Evolutionary conservation across 1,140 invertebrate species (phyloP).

Genomic region (Penaeus chinensis): DNA sequence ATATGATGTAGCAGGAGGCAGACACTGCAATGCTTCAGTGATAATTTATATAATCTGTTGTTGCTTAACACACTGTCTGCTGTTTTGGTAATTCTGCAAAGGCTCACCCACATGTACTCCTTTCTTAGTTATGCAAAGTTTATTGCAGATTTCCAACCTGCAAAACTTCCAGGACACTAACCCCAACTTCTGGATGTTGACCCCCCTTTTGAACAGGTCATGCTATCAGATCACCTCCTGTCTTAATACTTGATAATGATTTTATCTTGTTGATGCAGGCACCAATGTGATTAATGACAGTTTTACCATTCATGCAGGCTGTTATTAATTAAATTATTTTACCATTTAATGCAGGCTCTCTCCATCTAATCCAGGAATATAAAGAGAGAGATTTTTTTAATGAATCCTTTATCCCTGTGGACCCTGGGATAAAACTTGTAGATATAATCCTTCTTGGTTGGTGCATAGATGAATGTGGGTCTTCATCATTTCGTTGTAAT

Average conservation of each 20-base stretch:
- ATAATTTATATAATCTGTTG: slow-evolving; percentile 34
- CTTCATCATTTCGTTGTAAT: slow-evolving; percentile 37
- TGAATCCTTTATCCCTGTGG: slow-evolving; percentile 8
- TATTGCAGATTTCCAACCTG: slow-evolving; percentile 54
- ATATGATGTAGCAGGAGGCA: slow-evolving; percentile 26
- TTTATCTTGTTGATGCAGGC: slow-evolving; percentile 25
- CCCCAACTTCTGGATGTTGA: slow-evolving; percentile 52
- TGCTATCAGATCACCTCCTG: slow-evolving; percentile 30
- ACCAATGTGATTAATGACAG: slow-evolving; percentile 7
- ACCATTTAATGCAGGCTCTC: slow-evolving; percentile 49
- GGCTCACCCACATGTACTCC: slow-evolving; percentile 30
- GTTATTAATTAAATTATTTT: slow-evolving; percentile 28
- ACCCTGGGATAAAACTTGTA: too few relatives aligned
- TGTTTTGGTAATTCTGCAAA: slow-evolving; percentile 39
- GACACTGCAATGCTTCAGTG: slow-evolving; percentile 38
- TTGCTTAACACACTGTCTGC: slow-evolving; percentile 30
- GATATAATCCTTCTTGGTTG: neutral
- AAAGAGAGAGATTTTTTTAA: slow-evolving; percentile 47
- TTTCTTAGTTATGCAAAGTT: slow-evolving; percentile 31
- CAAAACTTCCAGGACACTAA: slow-evolving; percentile 53
- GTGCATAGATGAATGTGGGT: slow-evolving; percentile 19
- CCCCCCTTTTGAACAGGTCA: slow-evolving; percentile 50
- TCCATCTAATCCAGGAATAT: slow-evolving; percentile 57
- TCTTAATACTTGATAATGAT: neutral
- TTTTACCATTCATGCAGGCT: slow-evolving; percentile 44